Conservation (phyloP, 2,113 vertebrate genomes). For the Malurus elegans region DNA sequence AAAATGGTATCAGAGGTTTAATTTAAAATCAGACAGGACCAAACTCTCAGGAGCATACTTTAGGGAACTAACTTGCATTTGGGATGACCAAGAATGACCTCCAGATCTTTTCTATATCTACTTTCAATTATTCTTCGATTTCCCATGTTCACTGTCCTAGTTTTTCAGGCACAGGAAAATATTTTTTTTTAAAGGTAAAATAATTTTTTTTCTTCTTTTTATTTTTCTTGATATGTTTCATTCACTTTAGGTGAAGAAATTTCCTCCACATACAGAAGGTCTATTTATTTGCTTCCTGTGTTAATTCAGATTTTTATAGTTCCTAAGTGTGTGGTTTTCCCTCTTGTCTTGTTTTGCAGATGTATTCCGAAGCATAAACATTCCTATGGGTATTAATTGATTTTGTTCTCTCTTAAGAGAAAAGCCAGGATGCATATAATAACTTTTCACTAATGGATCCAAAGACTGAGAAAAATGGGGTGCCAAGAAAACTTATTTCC, state of each 20-base stretch:
- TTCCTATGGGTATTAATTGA: neutral
- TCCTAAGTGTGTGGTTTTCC: neutral
- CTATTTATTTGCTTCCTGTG: neutral
- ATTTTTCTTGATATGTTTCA: neutral
- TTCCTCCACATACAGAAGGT: neutral
- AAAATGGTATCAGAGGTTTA: neutral
- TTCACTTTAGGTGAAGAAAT: neutral
- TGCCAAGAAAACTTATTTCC: conserved; percentile 32
- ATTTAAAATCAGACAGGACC: neutral
- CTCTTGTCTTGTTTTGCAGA: neutral
- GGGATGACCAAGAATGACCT: neutral
- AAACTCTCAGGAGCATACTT: neutral
- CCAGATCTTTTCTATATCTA: neutral
- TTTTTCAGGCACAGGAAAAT: neutral
- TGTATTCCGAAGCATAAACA: neutral
- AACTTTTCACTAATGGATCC: conserved; percentile 18
- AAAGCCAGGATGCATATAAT: neutral
- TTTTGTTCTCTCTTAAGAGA: neutral
- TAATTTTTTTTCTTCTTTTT: neutral
- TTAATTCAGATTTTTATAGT: neutral
- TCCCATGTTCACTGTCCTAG: neutral
- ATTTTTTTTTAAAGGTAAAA: neutral
- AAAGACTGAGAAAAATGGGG: neutral
- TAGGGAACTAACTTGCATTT: neutral
- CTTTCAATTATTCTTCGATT: neutral